phyloP scores from a whole-genome alignment of 2,113 vertebrate genomes.

The Stigmatopora nigra region DNA sequence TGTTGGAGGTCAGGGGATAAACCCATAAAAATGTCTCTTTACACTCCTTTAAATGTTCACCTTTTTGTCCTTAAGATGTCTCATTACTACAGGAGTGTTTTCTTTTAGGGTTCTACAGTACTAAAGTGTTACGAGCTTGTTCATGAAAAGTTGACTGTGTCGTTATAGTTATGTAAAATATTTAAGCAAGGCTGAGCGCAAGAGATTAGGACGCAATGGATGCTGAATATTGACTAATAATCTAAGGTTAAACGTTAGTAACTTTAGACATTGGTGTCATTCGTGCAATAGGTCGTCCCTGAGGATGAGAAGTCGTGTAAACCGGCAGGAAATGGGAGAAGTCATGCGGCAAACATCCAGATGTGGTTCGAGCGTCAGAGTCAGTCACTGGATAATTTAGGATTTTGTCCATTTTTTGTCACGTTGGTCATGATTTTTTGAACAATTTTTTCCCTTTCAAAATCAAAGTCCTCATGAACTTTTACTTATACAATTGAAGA shows the following conservation, averaged over 20 bases:
- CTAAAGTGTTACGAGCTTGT: background rate
- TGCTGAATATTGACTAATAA: background rate
- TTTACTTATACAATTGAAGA: no score
- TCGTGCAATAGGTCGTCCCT: background rate
- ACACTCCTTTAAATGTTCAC: constrained; percentile 38
- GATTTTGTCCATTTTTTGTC: constrained; percentile 3
- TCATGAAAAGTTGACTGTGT: background rate
- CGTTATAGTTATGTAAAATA: background rate
- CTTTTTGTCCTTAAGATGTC: constrained; percentile 35
- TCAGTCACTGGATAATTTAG: constrained; percentile 20
- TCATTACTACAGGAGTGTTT: background rate
- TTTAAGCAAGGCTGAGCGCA: background rate
- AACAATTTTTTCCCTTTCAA: background rate
- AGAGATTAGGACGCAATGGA: no score
- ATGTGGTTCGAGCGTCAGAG: constrained; percentile 7
- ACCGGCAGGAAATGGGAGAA: background rate
- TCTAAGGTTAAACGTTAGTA: background rate
- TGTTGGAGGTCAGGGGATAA: constrained; percentile 46
- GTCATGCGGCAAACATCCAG: constrained; percentile 14
- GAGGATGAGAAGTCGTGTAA: background rate
- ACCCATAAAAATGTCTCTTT: constrained; percentile 47
- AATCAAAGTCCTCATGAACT: no score
- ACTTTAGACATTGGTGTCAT: background rate
- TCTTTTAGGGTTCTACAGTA: background rate
- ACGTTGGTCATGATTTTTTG: background rate